Conservation (phyloP, 1,140 invertebrate genomes). For the Prorops nasuta region DNA sequence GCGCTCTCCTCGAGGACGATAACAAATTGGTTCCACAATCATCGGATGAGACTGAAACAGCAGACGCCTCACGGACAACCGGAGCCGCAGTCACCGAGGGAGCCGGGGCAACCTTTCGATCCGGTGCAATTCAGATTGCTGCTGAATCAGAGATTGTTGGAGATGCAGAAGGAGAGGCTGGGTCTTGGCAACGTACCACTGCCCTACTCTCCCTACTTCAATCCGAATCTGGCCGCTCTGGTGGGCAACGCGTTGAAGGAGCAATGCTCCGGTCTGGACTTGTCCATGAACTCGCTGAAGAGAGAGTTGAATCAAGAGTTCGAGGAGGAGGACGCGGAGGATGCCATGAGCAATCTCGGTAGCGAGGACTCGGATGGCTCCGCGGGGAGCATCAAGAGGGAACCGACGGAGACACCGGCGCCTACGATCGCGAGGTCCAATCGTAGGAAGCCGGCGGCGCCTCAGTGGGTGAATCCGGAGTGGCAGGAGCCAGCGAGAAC, state of each 20-base stretch:
- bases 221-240: slow-evolving; percentile 70
- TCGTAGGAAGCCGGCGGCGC: slow-evolving; percentile 88
- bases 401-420: slow-evolving; percentile 59
- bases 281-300: slow-evolving; percentile 76
- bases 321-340: slow-evolving; percentile 73
- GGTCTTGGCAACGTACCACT: slow-evolving; percentile 70
- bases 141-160: slow-evolving; percentile 81
- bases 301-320: slow-evolving; percentile 70
- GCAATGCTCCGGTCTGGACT: slow-evolving; percentile 74
- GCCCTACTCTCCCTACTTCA: slow-evolving; percentile 75
- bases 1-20: slow-evolving; percentile 93
- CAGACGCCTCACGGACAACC: slow-evolving; percentile 72
- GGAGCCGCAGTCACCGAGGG: slow-evolving; percentile 66
- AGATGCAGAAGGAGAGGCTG: slow-evolving; percentile 80
- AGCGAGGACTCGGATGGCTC: slow-evolving; percentile 71
- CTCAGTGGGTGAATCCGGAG: slow-evolving; percentile 95
- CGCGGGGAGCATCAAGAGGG: slow-evolving; percentile 54
- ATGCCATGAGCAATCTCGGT: slow-evolving; percentile 73
- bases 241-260: slow-evolving; percentile 68
- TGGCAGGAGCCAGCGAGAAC: slow-evolving; percentile 70
- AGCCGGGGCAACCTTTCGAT: slow-evolving; percentile 78
- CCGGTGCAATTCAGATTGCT: slow-evolving; percentile 86
- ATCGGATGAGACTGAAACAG: slow-evolving; percentile 96
- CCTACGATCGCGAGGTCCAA: slow-evolving; percentile 61
- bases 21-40: slow-evolving; percentile 99